Base-by-base conservation (phyloP, 2,888 invertebrate genomes). In the Lasioglossum pauxillum region DNA sequence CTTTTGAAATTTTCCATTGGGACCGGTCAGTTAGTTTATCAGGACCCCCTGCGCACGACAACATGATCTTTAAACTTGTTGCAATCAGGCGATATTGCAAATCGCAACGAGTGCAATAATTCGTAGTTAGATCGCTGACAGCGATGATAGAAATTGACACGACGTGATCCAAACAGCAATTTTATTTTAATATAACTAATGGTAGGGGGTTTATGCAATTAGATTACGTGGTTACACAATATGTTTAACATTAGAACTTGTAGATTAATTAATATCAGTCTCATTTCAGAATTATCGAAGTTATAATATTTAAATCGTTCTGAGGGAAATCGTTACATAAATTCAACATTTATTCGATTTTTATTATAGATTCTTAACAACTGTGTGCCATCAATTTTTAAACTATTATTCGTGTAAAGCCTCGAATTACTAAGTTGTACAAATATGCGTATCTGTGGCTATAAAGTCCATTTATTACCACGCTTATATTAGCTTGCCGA, bases 41-140 rank as follows among this genome's bases (percentile, higher is more conserved):
- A 64, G 19, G 91, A 91, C 91, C 93, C 89, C 92, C 92, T 79
- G 81, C 87, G 84, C 74, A 82, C 38, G 44, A 53, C 27, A 44
- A 77, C 19, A 46, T n/a, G 83, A 87, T 60, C 81, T 90, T 69
- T 90, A 71, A 85, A 82, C 81, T 53, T 23, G 10, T 35, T 80
- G 71, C 69, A 79, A 5, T 19, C 74, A 75, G 60, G n/a, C 71
- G 53, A 76, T 73, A 80, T 1, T 31, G 31, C n/a, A n/a, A 57
- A 57, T 57, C 23, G 10, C 5, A 3, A 19, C 64, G 31, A 73
- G 53, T 75, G 72, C 64, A 76, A 76, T 81, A 79, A 83, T 71
- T 86, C 44, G 38, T 38, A 75, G 53, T 46, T 23, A 8, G 53
- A 53, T 23, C 23, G 53, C 10, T 53, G 8, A 8, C 4, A 27